Conservation (phyloP, 2,113 vertebrate genomes). For the Ailuropoda melanoleuca region DNA sequence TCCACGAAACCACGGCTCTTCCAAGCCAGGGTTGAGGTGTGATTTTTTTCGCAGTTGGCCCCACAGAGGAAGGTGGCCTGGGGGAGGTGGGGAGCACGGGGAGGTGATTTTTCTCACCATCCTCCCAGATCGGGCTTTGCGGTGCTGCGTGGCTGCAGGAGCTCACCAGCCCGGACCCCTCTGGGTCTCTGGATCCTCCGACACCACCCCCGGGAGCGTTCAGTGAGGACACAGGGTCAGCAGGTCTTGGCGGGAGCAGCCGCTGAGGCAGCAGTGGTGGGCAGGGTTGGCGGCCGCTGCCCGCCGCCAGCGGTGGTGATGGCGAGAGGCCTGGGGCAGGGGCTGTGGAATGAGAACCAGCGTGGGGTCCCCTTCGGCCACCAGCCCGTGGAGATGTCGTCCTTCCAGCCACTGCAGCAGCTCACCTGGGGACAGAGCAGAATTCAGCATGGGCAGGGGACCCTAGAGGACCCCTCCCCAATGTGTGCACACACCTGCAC, state of each 20-base stretch:
- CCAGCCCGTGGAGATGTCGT: neutral
- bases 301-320: neutral
- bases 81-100: neutral
- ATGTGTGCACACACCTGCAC: no score
- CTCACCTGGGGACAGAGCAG: slow-evolving; percentile 53
- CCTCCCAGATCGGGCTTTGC: neutral
- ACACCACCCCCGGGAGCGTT: neutral
- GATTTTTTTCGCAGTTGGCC: neutral
- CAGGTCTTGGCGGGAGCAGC: slow-evolving; percentile 55
- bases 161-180: neutral
- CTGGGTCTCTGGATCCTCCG: neutral
- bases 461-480: neutral
- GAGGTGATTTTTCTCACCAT: neutral
- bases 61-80: neutral
- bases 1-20: neutral
- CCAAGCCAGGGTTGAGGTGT: neutral
- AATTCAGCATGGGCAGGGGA: neutral
- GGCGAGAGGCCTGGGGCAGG: neutral
- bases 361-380: rapidly evolving
- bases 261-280: slow-evolving; percentile 44
- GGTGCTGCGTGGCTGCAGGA: neutral
- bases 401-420: slow-evolving; percentile 47
- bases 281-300: neutral
- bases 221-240: slow-evolving; percentile 61
- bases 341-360: neutral